Conservation (phyloP, 2,888 invertebrate genomes). For the Diplazon laetatorius region DNA sequence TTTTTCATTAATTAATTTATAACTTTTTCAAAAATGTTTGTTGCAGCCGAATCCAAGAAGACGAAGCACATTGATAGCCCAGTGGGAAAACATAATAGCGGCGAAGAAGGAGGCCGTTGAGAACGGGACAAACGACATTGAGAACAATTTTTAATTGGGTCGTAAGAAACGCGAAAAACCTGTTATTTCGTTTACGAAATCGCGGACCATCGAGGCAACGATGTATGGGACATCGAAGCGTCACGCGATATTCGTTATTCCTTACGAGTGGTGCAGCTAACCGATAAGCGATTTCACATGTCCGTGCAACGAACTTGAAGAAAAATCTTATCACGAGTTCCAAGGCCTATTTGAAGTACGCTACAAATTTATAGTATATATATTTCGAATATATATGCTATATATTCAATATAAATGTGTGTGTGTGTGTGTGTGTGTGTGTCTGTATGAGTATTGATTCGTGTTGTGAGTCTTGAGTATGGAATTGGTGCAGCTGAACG, state of each 20-base stretch:
- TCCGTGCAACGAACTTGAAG: conserved; percentile 21
- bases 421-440: conserved; percentile 1
- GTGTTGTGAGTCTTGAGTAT: conserved; percentile 63
- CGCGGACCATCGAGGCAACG: conserved; percentile 39
- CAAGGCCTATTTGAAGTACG: conserved; percentile 39
- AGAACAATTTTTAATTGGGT: conserved; percentile 69
- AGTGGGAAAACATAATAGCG: conserved; percentile 91
- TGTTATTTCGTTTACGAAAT: conserved; percentile 19
- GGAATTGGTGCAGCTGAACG: conserved; percentile 52
- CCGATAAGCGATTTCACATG: conserved; percentile 44
- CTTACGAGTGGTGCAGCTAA: conserved; percentile 43
- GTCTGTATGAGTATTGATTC: neutral
- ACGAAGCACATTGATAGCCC: conserved; percentile 90
- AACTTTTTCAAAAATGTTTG: too few species aligned
- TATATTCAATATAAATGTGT: conserved; percentile 11
- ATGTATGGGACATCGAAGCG: conserved; percentile 22
- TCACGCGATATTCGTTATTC: conserved; percentile 39
- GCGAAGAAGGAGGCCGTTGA: conserved; percentile 75
- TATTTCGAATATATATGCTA: conserved; percentile 25
- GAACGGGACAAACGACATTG: conserved; percentile 74
- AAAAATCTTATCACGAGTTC: conserved; percentile 32
- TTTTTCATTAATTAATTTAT: too few species aligned
- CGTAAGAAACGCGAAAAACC: conserved; percentile 25
- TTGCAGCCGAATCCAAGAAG: conserved; percentile 78
- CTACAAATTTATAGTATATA: conserved; percentile 37